Conservation (phyloP, 2,888 invertebrate genomes). For the Polymixis flavicincta region DNA sequence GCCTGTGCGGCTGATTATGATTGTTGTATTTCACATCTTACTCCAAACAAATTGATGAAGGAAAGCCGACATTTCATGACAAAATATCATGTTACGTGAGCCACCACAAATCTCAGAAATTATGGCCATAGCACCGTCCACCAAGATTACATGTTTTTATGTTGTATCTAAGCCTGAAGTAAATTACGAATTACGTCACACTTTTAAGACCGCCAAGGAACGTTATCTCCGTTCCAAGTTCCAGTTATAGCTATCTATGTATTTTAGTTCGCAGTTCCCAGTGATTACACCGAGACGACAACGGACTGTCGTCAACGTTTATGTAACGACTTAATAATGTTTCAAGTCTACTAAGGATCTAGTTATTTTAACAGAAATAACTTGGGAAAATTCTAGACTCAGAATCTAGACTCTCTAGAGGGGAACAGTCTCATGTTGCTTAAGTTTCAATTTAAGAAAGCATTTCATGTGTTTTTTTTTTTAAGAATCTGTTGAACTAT, state of each 20-base stretch:
- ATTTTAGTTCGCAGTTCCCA: slow-evolving; percentile 35
- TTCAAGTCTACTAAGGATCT: slow-evolving; percentile 20
- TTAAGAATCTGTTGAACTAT: neutral
- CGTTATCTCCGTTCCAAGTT: slow-evolving; percentile 40
- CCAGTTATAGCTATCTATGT: slow-evolving; percentile 13
- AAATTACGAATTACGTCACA: slow-evolving; percentile 42
- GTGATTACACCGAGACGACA: slow-evolving; percentile 4
- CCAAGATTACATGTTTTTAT: slow-evolving; percentile 45
- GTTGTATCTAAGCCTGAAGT: slow-evolving; percentile 35
- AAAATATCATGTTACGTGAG: slow-evolving; percentile 13
- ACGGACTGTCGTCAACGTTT: slow-evolving; percentile 40
- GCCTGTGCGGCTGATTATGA: too few species aligned
- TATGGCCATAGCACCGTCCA: slow-evolving; percentile 8
- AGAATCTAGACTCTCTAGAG: too few species aligned
- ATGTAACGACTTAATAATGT: slow-evolving; percentile 37
- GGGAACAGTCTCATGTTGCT: too few species aligned
- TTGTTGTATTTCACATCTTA: neutral
- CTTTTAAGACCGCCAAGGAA: slow-evolving; percentile 34
- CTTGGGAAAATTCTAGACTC: neutral
- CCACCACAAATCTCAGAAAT: slow-evolving; percentile 34
- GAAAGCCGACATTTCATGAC: neutral
- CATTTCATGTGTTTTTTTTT: neutral
- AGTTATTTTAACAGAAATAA: slow-evolving; percentile 11
- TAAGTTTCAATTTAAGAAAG: neutral
- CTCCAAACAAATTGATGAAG: neutral